Conservation (phyloP, 2,888 invertebrate species). For the Scaeva pyrastri region DNA sequence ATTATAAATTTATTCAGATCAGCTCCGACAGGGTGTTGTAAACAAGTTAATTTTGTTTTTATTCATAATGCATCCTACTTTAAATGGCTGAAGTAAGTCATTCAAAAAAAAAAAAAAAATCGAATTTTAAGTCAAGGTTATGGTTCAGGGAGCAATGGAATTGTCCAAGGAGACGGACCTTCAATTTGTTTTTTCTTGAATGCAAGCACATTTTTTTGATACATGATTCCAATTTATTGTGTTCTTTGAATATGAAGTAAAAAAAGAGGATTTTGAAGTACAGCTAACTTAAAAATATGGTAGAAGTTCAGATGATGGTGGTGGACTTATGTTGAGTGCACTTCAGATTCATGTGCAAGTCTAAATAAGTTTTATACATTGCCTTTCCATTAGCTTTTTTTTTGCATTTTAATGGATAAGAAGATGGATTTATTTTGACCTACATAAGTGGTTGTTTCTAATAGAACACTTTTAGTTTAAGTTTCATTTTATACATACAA, state of each 20-base stretch:
- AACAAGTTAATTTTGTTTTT: constrained; percentile 22
- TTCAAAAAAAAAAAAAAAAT: neutral
- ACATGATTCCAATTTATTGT: constrained; percentile 9
- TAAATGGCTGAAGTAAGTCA: constrained; percentile 9
- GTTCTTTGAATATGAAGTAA: neutral
- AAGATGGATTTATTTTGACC: neutral
- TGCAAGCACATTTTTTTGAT: neutral
- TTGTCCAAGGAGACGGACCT: neutral
- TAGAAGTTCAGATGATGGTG: neutral
- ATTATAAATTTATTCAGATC: neutral
- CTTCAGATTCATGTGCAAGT: neutral
- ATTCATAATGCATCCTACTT: constrained; percentile 18
- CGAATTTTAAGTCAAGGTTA: constrained; percentile 24
- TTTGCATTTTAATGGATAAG: neutral
- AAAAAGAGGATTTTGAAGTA: neutral
- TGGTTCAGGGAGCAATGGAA: constrained; percentile 5
- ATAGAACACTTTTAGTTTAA: neutral
- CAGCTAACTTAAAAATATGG: neutral
- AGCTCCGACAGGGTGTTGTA: neutral
- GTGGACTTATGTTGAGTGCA: neutral
- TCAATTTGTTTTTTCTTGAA: neutral
- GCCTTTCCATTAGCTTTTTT: neutral
- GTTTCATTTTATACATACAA: neutral
- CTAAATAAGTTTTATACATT: neutral
- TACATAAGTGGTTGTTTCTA: neutral